Evolutionary conservation across 37 sponge, comb jelly and placozoan species (phyloP).

Genomic region (Halisarca cf. caerulea): DNA sequence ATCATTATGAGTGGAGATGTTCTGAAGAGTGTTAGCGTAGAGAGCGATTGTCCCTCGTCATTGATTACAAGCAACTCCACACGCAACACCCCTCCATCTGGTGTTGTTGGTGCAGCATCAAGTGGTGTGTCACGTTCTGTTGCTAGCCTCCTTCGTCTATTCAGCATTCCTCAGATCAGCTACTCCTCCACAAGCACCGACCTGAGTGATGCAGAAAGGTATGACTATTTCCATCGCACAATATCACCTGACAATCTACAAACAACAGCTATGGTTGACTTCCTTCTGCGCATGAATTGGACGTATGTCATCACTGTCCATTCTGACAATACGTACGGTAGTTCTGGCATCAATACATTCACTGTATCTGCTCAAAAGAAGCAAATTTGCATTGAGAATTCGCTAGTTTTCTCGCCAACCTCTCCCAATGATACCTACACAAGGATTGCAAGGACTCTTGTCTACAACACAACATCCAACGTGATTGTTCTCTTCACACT

Average conservation of each 20-base stretch:
- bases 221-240: constrained; percentile 85
- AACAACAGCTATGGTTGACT: constrained; percentile 81
- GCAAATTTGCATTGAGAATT: constrained; percentile 56
- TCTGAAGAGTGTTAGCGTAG: constrained; percentile 27
- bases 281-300: constrained; percentile 67
- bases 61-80: neutral
- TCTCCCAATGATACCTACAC: constrained; percentile 10
- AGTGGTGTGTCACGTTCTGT: constrained; percentile 69
- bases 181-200: constrained; percentile 81
- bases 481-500: constrained; percentile 59
- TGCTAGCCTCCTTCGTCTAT: constrained; percentile 69
- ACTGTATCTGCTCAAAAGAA: constrained; percentile 5
- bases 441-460: constrained; percentile 13
- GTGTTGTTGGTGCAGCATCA: constrained; percentile 79
- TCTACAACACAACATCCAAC: constrained; percentile 33
- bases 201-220: constrained; percentile 74
- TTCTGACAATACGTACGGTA: constrained; percentile 61
- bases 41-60: constrained; percentile 18
- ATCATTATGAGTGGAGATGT: constrained; percentile 57
- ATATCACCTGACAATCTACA: constrained; percentile 83
- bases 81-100: constrained; percentile 29
- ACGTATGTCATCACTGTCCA: constrained; percentile 55
- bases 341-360: constrained; percentile 56
- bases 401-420: neutral
- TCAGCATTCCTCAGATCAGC: constrained; percentile 77